phyloP scores from a whole-genome alignment of 2,888 invertebrate genomes.

The Elegia similella region DNA sequence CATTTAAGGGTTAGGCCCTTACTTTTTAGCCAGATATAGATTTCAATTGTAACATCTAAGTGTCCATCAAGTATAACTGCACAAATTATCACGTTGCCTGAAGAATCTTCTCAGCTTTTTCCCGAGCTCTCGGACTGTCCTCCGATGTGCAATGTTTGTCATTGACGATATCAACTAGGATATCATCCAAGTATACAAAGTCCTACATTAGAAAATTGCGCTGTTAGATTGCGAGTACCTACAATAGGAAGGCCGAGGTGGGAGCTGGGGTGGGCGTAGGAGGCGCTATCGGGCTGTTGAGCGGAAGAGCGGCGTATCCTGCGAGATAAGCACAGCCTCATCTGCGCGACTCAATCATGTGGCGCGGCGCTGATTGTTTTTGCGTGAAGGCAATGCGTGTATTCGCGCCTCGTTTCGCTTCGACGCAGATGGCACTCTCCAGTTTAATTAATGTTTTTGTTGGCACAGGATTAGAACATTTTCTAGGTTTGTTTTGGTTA shows the following conservation, averaged over 20 bases:
- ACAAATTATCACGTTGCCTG: no score
- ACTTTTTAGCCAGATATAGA: no score
- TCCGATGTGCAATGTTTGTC: background rate
- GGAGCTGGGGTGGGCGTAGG: conserved; percentile 38
- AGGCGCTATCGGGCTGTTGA: conserved; percentile 39
- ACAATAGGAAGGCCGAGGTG: conserved; percentile 19
- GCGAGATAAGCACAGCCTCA: conserved; percentile 61
- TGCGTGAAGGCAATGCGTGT: conserved; percentile 1
- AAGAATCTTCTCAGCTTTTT: no score
- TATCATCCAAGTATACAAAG: background rate
- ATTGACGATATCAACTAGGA: background rate
- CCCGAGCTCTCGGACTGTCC: no score
- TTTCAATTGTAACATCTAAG: no score
- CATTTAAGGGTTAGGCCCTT: no score
- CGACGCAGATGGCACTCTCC: conserved; percentile 7
- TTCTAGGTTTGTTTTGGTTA: background rate
- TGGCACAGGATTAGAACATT: background rate
- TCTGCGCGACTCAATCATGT: conserved; percentile 36
- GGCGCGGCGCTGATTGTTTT: conserved; percentile 22
- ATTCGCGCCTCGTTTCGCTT: conserved; percentile 1
- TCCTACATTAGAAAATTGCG: background rate
- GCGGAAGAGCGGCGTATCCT: conserved; percentile 63
- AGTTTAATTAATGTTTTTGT: conserved; percentile 15
- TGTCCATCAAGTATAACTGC: no score
- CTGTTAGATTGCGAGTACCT: conserved; percentile 2